These are phyloP conservation scores for Cardiocondyla obscurior DNA, from an alignment of 1,140 invertebrate species.

Conservation along the genomic window DNA sequence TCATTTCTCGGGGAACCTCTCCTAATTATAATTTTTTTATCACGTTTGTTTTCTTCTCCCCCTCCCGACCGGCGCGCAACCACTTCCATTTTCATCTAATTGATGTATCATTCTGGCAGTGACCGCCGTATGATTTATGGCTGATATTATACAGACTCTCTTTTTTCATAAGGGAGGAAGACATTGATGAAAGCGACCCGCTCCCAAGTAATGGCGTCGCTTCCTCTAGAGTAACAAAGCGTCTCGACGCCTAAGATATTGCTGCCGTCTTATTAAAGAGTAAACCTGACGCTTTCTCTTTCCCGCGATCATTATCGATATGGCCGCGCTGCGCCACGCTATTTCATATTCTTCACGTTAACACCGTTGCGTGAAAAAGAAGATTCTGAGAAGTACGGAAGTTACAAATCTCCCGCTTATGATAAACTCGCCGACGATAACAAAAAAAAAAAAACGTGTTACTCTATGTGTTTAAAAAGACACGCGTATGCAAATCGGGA, in stretches of 20 bases:
- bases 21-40: conserved; percentile 26
- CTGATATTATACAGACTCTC: conserved; percentile 11
- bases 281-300: conserved; percentile 60
- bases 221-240: conserved; percentile 63
- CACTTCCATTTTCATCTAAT: conserved; percentile 54
- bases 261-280: conserved; percentile 66
- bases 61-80: neutral
- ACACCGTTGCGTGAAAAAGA: neutral
- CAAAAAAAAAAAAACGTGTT: neutral
- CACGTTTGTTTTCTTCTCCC: neutral
- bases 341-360: conserved; percentile 13
- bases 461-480: too few species aligned
- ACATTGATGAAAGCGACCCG: conserved; percentile 63
- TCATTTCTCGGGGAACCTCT: neutral
- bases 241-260: conserved; percentile 59
- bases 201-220: conserved; percentile 54
- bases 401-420: neutral
- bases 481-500: too few species aligned
- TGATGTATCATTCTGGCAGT: conserved; percentile 53
- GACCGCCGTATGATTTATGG: conserved; percentile 60
- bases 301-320: conserved; percentile 59
- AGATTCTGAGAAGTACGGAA: neutral
- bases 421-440: neutral
- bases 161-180: conserved; percentile 9
- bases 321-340: neutral